Evolutionary conservation across 2,113 vertebrate genomes (phyloP).

Genomic region (Scomber japonicus): DNA sequence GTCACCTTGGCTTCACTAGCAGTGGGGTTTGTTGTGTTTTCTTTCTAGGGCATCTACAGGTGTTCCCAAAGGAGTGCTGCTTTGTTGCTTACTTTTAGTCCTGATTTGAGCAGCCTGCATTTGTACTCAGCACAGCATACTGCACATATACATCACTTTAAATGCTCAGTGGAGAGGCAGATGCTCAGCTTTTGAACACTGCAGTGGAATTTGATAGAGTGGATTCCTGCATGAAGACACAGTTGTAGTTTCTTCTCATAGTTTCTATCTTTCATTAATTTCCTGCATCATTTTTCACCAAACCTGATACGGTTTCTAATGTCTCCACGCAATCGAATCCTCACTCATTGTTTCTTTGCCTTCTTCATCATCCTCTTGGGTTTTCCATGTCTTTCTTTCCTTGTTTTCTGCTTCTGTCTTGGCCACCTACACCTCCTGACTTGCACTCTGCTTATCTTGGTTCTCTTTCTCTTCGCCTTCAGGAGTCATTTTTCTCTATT

Average conservation of each 20-base stretch:
- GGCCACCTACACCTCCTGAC: slow-evolving; percentile 12
- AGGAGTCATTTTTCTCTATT: slow-evolving; percentile 19
- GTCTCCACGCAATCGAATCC: slow-evolving; percentile 48
- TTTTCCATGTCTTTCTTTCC: slow-evolving; percentile 29
- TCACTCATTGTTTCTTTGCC: slow-evolving; percentile 47
- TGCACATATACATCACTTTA: not conserved
- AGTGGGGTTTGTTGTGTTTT: not conserved
- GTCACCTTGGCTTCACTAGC: slow-evolving; percentile 39
- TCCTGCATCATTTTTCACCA: slow-evolving; percentile 55
- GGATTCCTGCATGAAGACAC: slow-evolving; percentile 6
- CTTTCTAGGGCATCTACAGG: not conserved
- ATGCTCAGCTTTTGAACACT: slow-evolving; percentile 1
- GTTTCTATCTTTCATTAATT: slow-evolving; percentile 36
- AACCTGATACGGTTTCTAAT: slow-evolving; percentile 34
- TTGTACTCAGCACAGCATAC: not conserved
- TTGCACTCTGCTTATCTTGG: slow-evolving; percentile 30
- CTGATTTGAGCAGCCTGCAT: not conserved
- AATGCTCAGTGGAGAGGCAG: not conserved
- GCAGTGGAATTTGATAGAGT: slow-evolving; percentile 21
- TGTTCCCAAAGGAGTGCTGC: not conserved
- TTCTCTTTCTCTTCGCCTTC: slow-evolving; percentile 8
- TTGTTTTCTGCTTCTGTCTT: slow-evolving; percentile 28
- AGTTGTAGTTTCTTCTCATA: slow-evolving; percentile 15
- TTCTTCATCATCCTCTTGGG: slow-evolving; percentile 27
- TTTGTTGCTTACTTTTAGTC: not conserved